Percentiles rank a stretch among this genome's conserved stretches.
phyloP scores from a whole-genome alignment of 2,888 invertebrate species.

The Apotomis betuletana region DNA sequence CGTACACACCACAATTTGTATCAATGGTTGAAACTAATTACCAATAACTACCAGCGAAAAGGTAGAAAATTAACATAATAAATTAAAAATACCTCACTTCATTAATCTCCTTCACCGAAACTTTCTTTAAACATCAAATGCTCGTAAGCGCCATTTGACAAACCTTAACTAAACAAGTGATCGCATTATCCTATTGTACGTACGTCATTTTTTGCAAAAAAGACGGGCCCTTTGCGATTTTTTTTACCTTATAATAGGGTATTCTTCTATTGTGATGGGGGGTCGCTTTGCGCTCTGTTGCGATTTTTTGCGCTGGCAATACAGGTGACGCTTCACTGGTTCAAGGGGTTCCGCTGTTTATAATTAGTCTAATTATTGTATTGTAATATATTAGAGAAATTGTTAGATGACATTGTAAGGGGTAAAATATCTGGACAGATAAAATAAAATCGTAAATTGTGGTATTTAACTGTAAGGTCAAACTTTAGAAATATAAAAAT shows the following conservation, averaged over 20 bases:
- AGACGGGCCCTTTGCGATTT: slow-evolving; percentile 67
- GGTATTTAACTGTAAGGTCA: no score
- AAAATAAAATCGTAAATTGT: no score
- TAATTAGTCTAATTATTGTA: slow-evolving; percentile 38
- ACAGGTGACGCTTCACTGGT: slow-evolving; percentile 60
- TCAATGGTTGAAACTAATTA: no score
- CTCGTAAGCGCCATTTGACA: slow-evolving; percentile 43
- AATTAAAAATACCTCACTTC: background rate
- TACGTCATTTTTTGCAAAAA: slow-evolving; percentile 67
- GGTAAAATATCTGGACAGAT: no score
- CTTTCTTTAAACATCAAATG: slow-evolving; percentile 14
- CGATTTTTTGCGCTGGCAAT: slow-evolving; percentile 60
- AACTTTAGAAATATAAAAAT: no score
- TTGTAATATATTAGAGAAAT: slow-evolving; percentile 15
- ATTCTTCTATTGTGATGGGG: slow-evolving; percentile 70
- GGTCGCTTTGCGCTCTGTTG: slow-evolving; percentile 61
- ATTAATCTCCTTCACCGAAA: slow-evolving; percentile 23
- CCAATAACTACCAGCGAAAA: no score
- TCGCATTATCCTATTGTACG: slow-evolving; percentile 52
- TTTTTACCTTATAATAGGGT: slow-evolving; percentile 59
- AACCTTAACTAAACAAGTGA: slow-evolving; percentile 43
- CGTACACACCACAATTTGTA: no score
- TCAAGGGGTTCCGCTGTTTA: slow-evolving; percentile 56
- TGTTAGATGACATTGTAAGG: slow-evolving; percentile 14
- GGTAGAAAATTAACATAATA: no score